Conservation (phyloP, 1,140 invertebrate genomes). For the Drosophila azteca region DNA sequence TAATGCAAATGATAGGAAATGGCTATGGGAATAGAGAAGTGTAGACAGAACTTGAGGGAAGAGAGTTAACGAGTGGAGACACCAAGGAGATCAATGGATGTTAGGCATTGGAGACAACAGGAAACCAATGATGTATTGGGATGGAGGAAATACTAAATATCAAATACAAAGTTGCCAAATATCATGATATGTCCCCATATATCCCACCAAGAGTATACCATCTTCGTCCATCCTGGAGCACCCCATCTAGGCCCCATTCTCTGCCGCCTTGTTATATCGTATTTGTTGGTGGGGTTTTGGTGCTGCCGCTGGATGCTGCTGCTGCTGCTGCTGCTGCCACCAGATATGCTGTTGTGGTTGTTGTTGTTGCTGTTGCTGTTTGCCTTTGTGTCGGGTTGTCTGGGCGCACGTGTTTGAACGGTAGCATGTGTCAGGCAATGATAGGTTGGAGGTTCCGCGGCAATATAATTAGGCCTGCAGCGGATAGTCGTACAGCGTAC, state of each 20-base stretch:
- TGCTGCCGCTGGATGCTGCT: too few species aligned
- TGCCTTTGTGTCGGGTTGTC: slow-evolving; percentile 27
- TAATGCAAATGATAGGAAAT: too few species aligned
- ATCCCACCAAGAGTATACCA: slow-evolving; percentile 1
- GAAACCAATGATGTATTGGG: too few species aligned
- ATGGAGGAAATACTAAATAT: too few species aligned
- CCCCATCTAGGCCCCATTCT: slow-evolving; percentile 21
- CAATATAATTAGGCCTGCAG: slow-evolving; percentile 81
- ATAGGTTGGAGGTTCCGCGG: slow-evolving; percentile 59
- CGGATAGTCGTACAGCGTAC: slow-evolving; percentile 23
- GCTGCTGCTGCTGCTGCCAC: slow-evolving; percentile 9
- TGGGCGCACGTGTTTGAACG: slow-evolving; percentile 58
- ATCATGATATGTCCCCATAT: too few species aligned
- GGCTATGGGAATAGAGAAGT: too few species aligned
- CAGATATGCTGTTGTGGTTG: slow-evolving; percentile 3
- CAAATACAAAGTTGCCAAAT: too few species aligned
- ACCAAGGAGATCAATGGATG: too few species aligned
- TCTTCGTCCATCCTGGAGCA: slow-evolving; percentile 6
- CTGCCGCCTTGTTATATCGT: slow-evolving; percentile 20
- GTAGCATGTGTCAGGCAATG: slow-evolving; percentile 75
- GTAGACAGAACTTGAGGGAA: too few species aligned
- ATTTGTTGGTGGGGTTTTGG: slow-evolving; percentile 31
- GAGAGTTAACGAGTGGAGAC: too few species aligned
- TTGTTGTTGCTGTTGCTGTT: slow-evolving; percentile 6
- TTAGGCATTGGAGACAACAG: too few species aligned